Conservation (phyloP, 2,888 invertebrate species). For the Agrotis exclamationis region DNA sequence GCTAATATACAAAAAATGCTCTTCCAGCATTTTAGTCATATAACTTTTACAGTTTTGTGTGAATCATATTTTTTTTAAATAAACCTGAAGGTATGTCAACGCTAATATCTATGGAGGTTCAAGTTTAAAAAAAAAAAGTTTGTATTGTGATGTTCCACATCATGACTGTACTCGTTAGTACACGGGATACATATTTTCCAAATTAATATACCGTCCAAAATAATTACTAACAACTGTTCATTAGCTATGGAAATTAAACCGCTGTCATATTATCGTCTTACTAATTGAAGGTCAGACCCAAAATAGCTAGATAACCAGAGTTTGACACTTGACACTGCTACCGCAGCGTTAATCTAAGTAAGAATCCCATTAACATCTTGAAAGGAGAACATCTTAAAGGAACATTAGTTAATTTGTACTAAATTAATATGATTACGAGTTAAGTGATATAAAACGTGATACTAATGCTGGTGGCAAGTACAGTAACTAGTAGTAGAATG, state of each 20-base stretch:
- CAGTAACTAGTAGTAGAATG: constrained; percentile 80
- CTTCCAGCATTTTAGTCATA: no score
- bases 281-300: constrained; percentile 23
- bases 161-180: no score
- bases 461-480: constrained; percentile 74
- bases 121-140: no score
- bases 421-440: constrained; percentile 60
- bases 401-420: constrained; percentile 39
- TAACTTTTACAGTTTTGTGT: no score
- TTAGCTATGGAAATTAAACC: constrained; percentile 7
- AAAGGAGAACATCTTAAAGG: constrained; percentile 1
- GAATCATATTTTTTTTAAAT: no score
- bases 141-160: no score
- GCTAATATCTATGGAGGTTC: no score
- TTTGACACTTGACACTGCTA: constrained; percentile 15
- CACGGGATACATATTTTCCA: no score
- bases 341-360: constrained; percentile 21
- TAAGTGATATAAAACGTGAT: constrained; percentile 73
- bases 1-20: no score
- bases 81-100: no score
- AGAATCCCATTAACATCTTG: constrained; percentile 18
- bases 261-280: neutral
- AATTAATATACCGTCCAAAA: neutral
- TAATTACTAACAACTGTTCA: neutral
- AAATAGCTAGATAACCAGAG: constrained; percentile 23